phyloP scores from a whole-genome alignment of 2,888 invertebrate species.

The Campoletis raptor region DNA sequence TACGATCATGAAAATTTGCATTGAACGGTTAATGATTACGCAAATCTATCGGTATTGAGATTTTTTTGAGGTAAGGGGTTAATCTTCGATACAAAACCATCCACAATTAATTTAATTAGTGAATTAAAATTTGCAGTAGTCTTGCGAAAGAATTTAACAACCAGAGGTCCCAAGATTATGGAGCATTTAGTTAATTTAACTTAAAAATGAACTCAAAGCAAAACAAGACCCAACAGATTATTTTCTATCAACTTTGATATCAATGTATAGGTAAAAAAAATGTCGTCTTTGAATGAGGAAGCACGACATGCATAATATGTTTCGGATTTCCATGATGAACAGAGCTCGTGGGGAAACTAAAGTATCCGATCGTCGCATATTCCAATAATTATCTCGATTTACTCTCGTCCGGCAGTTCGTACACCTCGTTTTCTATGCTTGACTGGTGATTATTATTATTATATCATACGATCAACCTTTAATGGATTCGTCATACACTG shows the following conservation, averaged over 20 bases:
- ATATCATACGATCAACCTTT: slow-evolving; percentile 7
- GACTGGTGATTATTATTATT: not conserved
- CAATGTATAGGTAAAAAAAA: not conserved
- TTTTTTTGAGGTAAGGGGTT: too few relatives aligned
- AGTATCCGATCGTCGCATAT: not conserved
- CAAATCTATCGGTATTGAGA: too few relatives aligned
- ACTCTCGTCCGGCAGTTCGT: not conserved
- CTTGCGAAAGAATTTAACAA: not conserved
- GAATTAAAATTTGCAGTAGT: not conserved
- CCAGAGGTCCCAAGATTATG: too few relatives aligned
- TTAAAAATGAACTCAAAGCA: not conserved
- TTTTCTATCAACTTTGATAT: not conserved
- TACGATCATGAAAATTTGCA: too few relatives aligned
- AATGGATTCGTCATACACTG: not conserved
- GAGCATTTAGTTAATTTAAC: too few relatives aligned
- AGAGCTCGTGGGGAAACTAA: not conserved
- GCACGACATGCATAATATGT: not conserved
- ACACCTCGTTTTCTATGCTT: not conserved
- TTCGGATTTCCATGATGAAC: not conserved
- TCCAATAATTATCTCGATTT: slow-evolving; percentile 22
- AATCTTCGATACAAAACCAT: too few relatives aligned
- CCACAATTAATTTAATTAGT: too few relatives aligned
- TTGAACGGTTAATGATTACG: too few relatives aligned
- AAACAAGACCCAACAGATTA: not conserved
- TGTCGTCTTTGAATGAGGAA: not conserved